Evolutionary conservation across 2,888 invertebrate genomes (phyloP).

Genomic region (Drosophila infuscata): DNA sequence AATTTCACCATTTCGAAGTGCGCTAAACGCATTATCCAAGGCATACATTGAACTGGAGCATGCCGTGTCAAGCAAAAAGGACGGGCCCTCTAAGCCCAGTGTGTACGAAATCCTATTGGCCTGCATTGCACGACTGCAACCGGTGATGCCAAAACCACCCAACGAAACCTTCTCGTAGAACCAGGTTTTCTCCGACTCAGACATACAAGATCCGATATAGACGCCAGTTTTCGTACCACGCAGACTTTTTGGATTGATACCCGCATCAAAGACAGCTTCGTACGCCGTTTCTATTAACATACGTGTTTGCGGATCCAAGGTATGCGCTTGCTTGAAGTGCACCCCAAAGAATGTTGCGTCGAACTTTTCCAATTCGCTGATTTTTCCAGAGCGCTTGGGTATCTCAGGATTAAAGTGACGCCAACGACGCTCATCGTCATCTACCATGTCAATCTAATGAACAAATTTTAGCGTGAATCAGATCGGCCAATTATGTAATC

Average conservation of each 20-base stretch:
- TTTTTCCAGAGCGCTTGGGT: slow-evolving; percentile 90
- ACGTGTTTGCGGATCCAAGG: slow-evolving; percentile 92
- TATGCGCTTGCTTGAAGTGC: slow-evolving; percentile 90
- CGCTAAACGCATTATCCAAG: slow-evolving; percentile 91
- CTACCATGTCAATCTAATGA: slow-evolving; percentile 91
- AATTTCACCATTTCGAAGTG: slow-evolving; percentile 92
- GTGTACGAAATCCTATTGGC: slow-evolving; percentile 96
- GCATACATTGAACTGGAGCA: slow-evolving; percentile 97
- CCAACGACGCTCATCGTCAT: slow-evolving; percentile 92
- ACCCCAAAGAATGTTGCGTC: slow-evolving; percentile 92
- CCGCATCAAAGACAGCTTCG: slow-evolving; percentile 92
- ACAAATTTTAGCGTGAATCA: neutral
- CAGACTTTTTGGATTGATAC: slow-evolving; percentile 88
- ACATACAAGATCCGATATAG: slow-evolving; percentile 90
- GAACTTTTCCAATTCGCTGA: slow-evolving; percentile 89
- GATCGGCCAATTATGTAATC: neutral
- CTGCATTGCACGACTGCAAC: slow-evolving; percentile 96
- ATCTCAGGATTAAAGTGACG: slow-evolving; percentile 90
- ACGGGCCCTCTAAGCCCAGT: slow-evolving; percentile 95
- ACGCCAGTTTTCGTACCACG: slow-evolving; percentile 90
- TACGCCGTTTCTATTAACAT: slow-evolving; percentile 91
- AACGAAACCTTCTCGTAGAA: slow-evolving; percentile 88
- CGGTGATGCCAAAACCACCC: slow-evolving; percentile 85
- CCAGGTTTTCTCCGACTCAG: slow-evolving; percentile 91
- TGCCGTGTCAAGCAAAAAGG: slow-evolving; percentile 95